Evolutionary conservation across 1,140 invertebrate genomes (phyloP), one percentile per base, ranked within the genome.

Genomic region (Bombyx mandarina): DNA sequence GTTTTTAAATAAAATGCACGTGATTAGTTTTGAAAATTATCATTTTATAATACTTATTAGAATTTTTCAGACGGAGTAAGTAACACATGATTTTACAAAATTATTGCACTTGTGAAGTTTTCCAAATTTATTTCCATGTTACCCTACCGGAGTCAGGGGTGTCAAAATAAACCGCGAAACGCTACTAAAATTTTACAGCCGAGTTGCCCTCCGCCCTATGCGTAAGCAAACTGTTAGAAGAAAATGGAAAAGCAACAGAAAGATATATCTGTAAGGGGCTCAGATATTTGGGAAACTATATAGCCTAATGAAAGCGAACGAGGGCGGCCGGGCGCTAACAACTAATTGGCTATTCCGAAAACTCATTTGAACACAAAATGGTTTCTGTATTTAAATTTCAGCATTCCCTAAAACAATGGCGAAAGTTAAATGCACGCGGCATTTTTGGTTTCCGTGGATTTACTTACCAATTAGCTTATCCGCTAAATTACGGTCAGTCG

Each of bases 321-420:
- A 82, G 83, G 80, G 79, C 75, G 77, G 79, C 74, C 73, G 74
- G 77, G 76, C 81, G 82, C 84, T 87, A 87, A 87, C 84, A 87
- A 87, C 82, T 87, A 85, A 87, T 87, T 84, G 84, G 73, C 84
- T 80, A 87, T 85, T 87, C 81, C 75, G 73, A 83, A 87, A 87
- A 87, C 84, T 87, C 84, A 85, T 87, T 87, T 84, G 79, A 84
- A 87, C 82, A 80, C 79, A 85, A 84, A 87, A 87, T 85, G 84
- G 84, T 78, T 87, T 87, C 73, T 76, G 81, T 87, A 87, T 87
- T 87, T 87, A 87, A 87, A 87, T 87, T 87, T 82, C 70, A 77
- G 71, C 73, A 80, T 87, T 85, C 75, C 65, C 71, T 87, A 80
- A 82, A 82, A 85, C 76, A 82, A 82, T 73, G 72, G 67, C 69